Evolutionary conservation across 1,140 invertebrate genomes (phyloP), one percentile per base, ranked within the genome.

Genomic region (Rhopalosiphum padi): DNA sequence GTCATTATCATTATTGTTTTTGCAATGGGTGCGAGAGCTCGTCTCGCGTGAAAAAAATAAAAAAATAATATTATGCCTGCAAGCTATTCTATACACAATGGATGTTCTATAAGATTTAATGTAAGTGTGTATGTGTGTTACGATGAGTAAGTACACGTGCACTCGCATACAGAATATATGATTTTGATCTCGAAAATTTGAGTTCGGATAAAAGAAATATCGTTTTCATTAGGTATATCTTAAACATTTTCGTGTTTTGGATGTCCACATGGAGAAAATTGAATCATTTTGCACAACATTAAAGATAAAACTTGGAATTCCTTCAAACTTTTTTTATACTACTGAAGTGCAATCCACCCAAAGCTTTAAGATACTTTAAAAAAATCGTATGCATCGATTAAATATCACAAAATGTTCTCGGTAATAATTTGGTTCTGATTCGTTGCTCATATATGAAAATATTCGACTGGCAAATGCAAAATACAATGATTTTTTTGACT

Each of bases 1-100:
- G 21, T 82, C 37, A 83, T 83, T 83, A 83, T 83, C 35, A 77
- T 77, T 77, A 83, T 83, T 83, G 22, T 83, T 83, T 83, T 37
- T 37, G n/a, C 77, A 77, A 77, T 77, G 60, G 4, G 11, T 68
- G 30, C 60, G 30, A 68, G 60, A 77, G 30, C 30, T 77, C 60
- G n/a, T 35, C 15, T 77, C n/a, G 15, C 30, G 60, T 3, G 60
- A n/a, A 77, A 77, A 77, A 68, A n/a, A 77, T 30, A 60, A 60
- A 60, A 60, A 60, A 68, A 60, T 46, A 68, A 77, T n/a, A 77
- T 18, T 77, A n/a, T 35, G n/a, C 60, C 60, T n/a, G 60, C 30
- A n/a, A 5, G 30, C 60, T 2, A 77, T 30, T 4, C 11, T 30
- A 18, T 51, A 5, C 30, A 15, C 60, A 15, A 77, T 77, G 2